Conservation (phyloP, 92 coral and sea anemone species). For the Pocillopora grandis region DNA sequence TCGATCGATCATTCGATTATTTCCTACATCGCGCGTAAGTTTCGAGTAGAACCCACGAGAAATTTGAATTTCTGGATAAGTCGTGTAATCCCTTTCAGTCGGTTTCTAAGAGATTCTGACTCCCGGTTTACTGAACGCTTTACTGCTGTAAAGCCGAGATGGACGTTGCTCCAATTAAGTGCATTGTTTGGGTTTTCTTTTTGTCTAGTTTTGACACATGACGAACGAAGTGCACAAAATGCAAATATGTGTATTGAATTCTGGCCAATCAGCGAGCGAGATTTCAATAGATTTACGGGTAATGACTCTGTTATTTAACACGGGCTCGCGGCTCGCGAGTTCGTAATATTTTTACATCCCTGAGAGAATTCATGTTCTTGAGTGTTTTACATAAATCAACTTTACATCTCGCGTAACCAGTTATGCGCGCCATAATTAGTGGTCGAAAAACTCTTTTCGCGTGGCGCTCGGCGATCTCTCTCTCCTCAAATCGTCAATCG, state of each 20-base stretch:
- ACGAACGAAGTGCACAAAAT: conserved; percentile 52
- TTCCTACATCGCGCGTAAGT: too few relatives aligned
- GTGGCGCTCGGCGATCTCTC: background rate
- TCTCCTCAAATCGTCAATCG: background rate
- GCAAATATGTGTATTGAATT: conserved; percentile 51
- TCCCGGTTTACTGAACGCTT: conserved; percentile 13
- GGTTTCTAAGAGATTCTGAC: background rate
- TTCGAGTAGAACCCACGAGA: background rate
- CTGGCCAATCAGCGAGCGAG: conserved; percentile 77
- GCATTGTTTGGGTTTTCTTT: conserved; percentile 18
- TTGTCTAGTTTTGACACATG: conserved; percentile 42
- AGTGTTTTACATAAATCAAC: conserved; percentile 63
- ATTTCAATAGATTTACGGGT: conserved; percentile 82
- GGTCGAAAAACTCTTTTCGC: background rate
- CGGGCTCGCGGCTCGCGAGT: conserved; percentile 22
- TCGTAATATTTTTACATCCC: conserved; percentile 55
- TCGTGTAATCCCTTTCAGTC: background rate
- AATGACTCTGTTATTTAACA: conserved; percentile 64
- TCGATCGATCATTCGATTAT: too few relatives aligned
- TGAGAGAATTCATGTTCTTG: conserved; percentile 49
- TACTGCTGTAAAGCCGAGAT: conserved; percentile 1
- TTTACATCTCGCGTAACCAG: conserved; percentile 17
- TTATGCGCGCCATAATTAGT: conserved; percentile 17
- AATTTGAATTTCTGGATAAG: conserved; percentile 1
- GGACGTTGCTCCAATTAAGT: conserved; percentile 28